Evolutionary conservation across 2,888 invertebrate genomes (phyloP), one percentile per base, ranked within the genome.

Genomic region (Marasmarcha lunaedactyla): DNA sequence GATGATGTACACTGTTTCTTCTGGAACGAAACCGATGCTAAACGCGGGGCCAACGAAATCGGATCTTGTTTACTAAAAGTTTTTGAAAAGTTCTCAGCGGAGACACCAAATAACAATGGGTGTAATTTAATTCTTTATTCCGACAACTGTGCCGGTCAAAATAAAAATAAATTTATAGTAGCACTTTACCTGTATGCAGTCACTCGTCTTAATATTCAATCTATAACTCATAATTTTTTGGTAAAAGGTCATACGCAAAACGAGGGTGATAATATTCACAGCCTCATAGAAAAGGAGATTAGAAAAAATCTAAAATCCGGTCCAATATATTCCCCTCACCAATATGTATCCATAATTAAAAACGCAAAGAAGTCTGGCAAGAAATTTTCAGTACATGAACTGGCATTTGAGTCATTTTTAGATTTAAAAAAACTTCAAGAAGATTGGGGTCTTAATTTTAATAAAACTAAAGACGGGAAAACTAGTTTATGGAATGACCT

Each of bases 11-110:
- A 48, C n/a, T 47, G 46, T 36, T 50, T 15, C 33, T 49, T 52
- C 35, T 55, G 54, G 51, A 45, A 46, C 35, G 48, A 52, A 47
- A 45, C 46, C 3, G 44, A 51, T 33, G 51, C 45, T n/a, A 48
- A 48, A 41, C 36, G 50, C 14, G 49, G 49, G 12, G 46, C 49
- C 9, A 47, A 44, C 14, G 49, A 53, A 44, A 48, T 50, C 13
- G 46, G 48, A 9, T 45, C 48, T 11, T 50, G 49, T 40, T 14
- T 34, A 14, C 9, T 34, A 6, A 34, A 46, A 14, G 11, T 26
- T 39, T 45, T 47, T 37, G 40, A 46, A 13, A 43, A 33, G 42
- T 10, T 40, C 15, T 14, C 20, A 20, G n/a, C 4, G 34, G 26
- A n/a, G 13, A 30, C 7, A n/a, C n/a, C n/a, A n/a, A 25, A 33